Base-by-base conservation (phyloP, 2,888 invertebrate species). In the Rhagophthalmus giganteus region DNA sequence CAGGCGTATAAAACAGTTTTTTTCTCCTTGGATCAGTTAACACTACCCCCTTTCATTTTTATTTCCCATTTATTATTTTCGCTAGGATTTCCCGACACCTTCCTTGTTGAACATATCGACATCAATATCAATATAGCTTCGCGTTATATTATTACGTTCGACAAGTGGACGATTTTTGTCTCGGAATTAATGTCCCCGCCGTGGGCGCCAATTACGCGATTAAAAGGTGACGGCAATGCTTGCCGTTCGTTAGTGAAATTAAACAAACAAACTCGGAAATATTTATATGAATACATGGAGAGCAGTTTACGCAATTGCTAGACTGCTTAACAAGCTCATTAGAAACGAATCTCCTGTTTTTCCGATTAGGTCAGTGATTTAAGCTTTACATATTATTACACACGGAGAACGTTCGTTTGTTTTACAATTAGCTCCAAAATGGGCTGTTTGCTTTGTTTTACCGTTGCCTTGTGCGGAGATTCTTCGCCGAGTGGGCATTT, bases 291-390 rank as follows among this genome's bases (percentile, higher is more conserved):
- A 20, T 20, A 20, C 20, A 20, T 20, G 7, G 7, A 7, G 20
- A n/a, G n/a, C n/a, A n/a, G 20, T 5, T 5, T 20, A 20, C 20
- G 7, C 20, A 5, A 20, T 3, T 20, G 20, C 3, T 20, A 20
- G 7, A 5, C 4, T 52, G 58, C 58, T 58, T 58, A 56, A 45
- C 52, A 51, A 58, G 58, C 58, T 58, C 58, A 52, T 58, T 58
- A 58, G 56, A 52, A 54, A 42, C 46, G 46, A 50, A 38, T 42
- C 47, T 32, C 44, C 35, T 52, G 56, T 62, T 62, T 62, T 62
- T 62, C 60, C 59, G 62, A 62, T 62, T 62, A 62, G 60, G 60
- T 62, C 60, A 59, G 60, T 62, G 57, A 59, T 60, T 58, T 60
- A 53, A 53, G 53, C 59, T 61, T 61, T 61, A 61, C 60, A 61